Evolutionary conservation across 1,140 invertebrate genomes (phyloP), one percentile per base, ranked within the genome.

Genomic region (Anadara kagoshimensis): DNA sequence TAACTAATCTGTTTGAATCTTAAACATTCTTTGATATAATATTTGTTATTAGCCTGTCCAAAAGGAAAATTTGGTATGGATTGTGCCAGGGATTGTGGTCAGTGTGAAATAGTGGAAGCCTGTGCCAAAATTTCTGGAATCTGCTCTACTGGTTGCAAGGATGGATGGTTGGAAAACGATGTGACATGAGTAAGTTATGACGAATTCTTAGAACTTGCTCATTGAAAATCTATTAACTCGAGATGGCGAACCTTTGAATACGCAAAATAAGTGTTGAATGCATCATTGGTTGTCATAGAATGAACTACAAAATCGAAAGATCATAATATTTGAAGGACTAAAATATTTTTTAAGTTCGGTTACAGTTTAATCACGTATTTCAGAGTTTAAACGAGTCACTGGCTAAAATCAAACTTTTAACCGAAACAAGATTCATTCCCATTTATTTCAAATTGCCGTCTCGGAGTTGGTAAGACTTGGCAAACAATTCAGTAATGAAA

Each of bases 91-190:
- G 51, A 44, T 7, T 85, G 83, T 57, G 81, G 81, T 11, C 65
- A 78, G 16, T 85, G 83, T 67, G 22, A 54, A 29, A 67, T 73
- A 14, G 56, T 49, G 20, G 53, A 63, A 14, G 10, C 75, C 0
- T 85, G 83, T 61, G 73, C 81, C 43, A 57, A 62, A 3, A 66
- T 80, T 20, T 78, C 73, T 18, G 83, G 83, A 22, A 56, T 75
- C 12, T 85, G 83, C 56, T 22, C 51, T 10, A 22, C 59, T 22
- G 76, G 80, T 5, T 84, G 82, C 63, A 62, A 65, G 24, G 67
- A 75, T 2, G 82, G 82, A 14, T 81, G 80, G 80, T 63, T 0
- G 80, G 82, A 22, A 41, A 26, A 20, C 61, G 69, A 58, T 83
- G 82, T 65, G 73, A 73, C 12, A 67, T 72, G 63, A 61, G 82